These are phyloP conservation scores for Brachionus manjavacas DNA, from an alignment of 1,140 invertebrate species.

Conservation along the genomic window DNA sequence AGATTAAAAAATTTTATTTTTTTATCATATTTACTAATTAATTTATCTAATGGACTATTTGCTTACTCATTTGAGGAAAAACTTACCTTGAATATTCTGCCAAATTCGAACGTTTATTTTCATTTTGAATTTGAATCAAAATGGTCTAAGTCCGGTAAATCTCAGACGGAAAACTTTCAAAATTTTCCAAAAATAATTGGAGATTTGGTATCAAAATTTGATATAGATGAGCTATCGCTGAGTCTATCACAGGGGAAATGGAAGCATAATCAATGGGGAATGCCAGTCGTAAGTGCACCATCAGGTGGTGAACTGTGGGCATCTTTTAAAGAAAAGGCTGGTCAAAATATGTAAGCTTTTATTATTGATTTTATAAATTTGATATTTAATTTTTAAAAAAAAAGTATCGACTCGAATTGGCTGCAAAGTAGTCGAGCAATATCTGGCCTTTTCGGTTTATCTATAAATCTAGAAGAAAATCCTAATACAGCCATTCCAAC, in stretches of 20 bases:
- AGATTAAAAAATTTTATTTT: background rate
- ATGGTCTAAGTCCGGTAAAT: background rate
- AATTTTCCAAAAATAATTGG: constrained; percentile 82
- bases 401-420: constrained; percentile 22
- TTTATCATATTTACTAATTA: constrained; percentile 2
- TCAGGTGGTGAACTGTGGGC: constrained; percentile 86
- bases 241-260: constrained; percentile 85
- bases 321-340: constrained; percentile 69
- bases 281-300: constrained; percentile 74
- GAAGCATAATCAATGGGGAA: constrained; percentile 86
- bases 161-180: constrained; percentile 64
- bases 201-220: constrained; percentile 77
- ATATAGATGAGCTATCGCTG: constrained; percentile 82
- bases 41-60: background rate
- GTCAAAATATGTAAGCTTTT: constrained; percentile 57
- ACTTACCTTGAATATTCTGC: background rate
- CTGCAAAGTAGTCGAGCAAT: constrained; percentile 19
- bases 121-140: constrained; percentile 32
- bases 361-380: background rate
- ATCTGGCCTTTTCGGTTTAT: constrained; percentile 36
- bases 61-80: background rate
- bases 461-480: constrained; percentile 14
- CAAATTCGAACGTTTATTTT: constrained; percentile 18
- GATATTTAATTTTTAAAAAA: background rate
- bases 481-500: background rate